Evolutionary conservation across 2,888 invertebrate genomes (phyloP).

Genomic region (Callinectes sapidus): DNA sequence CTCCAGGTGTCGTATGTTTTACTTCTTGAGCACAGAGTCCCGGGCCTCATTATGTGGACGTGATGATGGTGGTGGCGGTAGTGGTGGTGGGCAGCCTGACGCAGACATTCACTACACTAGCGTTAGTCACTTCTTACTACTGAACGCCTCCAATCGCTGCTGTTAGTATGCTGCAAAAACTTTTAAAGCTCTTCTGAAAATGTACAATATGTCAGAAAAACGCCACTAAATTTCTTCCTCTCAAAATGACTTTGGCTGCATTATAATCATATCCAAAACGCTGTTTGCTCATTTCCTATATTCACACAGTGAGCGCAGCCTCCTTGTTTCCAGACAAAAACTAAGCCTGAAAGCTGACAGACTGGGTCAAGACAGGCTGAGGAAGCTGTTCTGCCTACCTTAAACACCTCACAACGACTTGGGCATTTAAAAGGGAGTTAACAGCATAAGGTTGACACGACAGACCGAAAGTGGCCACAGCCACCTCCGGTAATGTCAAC

Average conservation of each 20-base stretch:
- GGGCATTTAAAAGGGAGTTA: not conserved
- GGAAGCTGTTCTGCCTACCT: not conserved
- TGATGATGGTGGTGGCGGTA: not conserved
- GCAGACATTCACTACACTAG: not conserved
- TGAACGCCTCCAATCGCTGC: not conserved
- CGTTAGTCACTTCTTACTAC: not conserved
- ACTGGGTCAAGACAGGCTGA: not conserved
- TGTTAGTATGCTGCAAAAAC: conserved; percentile 15
- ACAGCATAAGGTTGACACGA: not conserved
- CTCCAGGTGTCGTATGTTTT: not conserved
- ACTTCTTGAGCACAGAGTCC: not conserved
- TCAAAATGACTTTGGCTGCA: not conserved
- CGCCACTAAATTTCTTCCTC: not conserved
- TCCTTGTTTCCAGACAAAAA: not conserved
- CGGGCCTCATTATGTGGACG: conserved; percentile 7
- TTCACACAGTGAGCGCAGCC: not conserved
- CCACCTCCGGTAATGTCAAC: conserved; percentile 48
- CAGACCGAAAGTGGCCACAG: conserved; percentile 18
- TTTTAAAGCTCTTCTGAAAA: not conserved
- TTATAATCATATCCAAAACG: not conserved
- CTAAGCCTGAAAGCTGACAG: not conserved
- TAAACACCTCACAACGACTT: not conserved
- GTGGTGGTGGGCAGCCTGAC: not conserved
- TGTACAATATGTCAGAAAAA: not conserved
- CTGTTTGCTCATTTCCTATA: not conserved